These are phyloP conservation scores for Coptotermes formosanus DNA, from an alignment of 1,140 invertebrate species.

Conservation along the genomic window DNA sequence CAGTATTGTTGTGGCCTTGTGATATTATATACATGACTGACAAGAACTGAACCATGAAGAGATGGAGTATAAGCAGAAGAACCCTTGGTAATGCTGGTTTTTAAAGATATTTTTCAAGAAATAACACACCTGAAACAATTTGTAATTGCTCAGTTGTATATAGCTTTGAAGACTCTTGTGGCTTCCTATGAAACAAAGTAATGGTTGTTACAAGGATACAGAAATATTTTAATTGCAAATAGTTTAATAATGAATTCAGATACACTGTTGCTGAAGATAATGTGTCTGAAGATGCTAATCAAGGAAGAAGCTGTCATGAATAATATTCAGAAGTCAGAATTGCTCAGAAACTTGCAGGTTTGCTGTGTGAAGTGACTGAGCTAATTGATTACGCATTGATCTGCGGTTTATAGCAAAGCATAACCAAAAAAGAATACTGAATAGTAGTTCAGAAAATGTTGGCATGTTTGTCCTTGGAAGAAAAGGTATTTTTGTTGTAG, in stretches of 20 bases:
- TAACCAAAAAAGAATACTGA: neutral
- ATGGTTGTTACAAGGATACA: neutral
- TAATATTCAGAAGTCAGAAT: neutral
- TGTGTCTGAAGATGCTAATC: neutral
- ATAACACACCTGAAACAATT: conserved; percentile 16
- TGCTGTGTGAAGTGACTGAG: neutral
- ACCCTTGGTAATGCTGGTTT: neutral
- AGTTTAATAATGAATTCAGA: neutral
- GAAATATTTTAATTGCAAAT: neutral
- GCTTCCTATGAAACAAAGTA: neutral
- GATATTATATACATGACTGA: neutral
- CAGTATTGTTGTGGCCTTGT: neutral
- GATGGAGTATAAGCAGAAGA: neutral
- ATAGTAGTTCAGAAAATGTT: neutral
- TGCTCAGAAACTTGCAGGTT: neutral
- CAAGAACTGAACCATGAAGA: neutral
- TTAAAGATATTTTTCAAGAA: neutral
- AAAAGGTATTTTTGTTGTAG: no score
- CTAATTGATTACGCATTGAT: neutral
- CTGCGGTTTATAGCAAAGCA: neutral
- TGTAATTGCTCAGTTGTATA: conserved; percentile 5
- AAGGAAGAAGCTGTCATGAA: neutral
- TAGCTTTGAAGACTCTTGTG: neutral
- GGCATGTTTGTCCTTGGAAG: no score
- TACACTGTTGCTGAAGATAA: neutral